phyloP scores from a whole-genome alignment of 2,113 vertebrate genomes.

The Notiomystis cincta region DNA sequence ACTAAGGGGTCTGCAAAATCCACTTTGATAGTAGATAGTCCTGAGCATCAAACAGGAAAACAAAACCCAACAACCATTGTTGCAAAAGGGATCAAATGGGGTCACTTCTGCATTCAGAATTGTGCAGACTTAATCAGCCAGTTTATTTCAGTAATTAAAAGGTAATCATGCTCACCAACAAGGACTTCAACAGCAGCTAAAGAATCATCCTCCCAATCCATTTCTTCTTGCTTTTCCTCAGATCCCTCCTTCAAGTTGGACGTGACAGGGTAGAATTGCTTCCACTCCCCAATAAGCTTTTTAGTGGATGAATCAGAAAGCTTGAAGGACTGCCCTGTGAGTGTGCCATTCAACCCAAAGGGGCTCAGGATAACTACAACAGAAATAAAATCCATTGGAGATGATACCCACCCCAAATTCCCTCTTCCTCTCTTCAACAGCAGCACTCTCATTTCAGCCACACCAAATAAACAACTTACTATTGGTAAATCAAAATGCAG shows the following conservation, averaged over 20 bases:
- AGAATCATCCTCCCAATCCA: conserved; percentile 98
- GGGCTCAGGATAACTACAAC: conserved; percentile 94
- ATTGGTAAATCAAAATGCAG: neutral
- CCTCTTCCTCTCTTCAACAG: neutral
- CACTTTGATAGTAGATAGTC: neutral
- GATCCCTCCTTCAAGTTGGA: conserved; percentile 84
- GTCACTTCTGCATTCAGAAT: neutral
- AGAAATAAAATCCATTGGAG: conserved; percentile 1
- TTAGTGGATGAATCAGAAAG: conserved; percentile 94
- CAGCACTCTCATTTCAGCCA: neutral
- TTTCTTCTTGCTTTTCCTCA: conserved; percentile 90
- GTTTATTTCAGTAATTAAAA: neutral
- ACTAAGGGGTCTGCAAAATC: neutral
- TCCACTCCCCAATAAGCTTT: conserved; percentile 98
- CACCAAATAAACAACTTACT: neutral
- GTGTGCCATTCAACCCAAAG: conserved; percentile 93
- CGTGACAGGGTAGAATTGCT: conserved; percentile 96
- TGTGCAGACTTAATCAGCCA: neutral
- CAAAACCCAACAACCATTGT: neutral
- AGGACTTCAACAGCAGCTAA: conserved; percentile 97
- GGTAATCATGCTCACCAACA: conserved; percentile 82
- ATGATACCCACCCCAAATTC: neutral
- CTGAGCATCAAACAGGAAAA: neutral
- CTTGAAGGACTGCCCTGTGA: conserved; percentile 98
- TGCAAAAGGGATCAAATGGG: neutral